These are phyloP conservation scores for Lomographa bimaculata DNA, from an alignment of 2,888 invertebrate genomes.

Conservation along the genomic window DNA sequence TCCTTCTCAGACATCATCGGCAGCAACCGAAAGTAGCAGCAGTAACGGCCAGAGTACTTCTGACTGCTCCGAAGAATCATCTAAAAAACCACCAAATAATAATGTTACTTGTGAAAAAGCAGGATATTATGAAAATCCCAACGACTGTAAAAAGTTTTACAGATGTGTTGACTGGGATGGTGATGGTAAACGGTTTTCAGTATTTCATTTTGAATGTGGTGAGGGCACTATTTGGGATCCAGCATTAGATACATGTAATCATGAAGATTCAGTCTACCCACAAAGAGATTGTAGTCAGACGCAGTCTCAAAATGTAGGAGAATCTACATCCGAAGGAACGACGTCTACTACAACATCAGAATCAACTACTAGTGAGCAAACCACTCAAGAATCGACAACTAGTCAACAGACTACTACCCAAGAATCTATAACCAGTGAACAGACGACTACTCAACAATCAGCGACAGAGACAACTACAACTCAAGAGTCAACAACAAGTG, in stretches of 20 bases:
- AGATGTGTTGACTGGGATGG: conserved; percentile 86
- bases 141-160: conserved; percentile 86
- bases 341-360: conserved; percentile 43
- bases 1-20: conserved; percentile 32
- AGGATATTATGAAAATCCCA: conserved; percentile 84
- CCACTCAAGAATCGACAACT: conserved; percentile 39
- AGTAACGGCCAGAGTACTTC: conserved; percentile 40
- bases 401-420: conserved; percentile 30
- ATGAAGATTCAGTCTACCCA: conserved; percentile 86
- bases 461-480: conserved; percentile 28
- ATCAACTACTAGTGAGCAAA: conserved; percentile 35
- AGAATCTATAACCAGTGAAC: conserved; percentile 30
- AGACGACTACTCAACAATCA: conserved; percentile 22
- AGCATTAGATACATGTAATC: conserved; percentile 86
- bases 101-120: conserved; percentile 78
- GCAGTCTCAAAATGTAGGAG: conserved; percentile 44
- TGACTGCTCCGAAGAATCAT: conserved; percentile 49
- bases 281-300: conserved; percentile 65
- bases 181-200: conserved; percentile 80
- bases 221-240: conserved; percentile 90
- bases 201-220: conserved; percentile 87
- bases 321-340: conserved; percentile 28
- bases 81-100: conserved; percentile 48
- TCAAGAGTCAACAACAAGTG: conserved; percentile 20
- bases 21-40: conserved; percentile 38